Conservation (phyloP, 2,113 vertebrate species). For the Oplegnathus fasciatus region DNA sequence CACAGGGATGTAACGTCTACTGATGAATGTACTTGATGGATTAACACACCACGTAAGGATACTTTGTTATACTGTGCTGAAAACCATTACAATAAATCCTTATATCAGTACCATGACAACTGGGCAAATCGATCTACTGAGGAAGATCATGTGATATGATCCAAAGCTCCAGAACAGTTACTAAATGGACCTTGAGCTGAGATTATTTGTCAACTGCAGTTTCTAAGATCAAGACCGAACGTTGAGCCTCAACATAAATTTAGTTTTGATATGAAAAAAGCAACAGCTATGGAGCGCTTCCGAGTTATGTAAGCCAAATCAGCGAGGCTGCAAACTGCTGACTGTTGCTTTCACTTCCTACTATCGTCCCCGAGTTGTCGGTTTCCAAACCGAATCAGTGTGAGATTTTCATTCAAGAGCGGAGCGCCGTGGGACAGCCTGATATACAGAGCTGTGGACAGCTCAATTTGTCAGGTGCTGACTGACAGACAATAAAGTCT, state of each 20-base stretch:
- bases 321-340: constrained; percentile 30
- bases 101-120: neutral
- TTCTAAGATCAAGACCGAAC: neutral
- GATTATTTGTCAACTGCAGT: neutral
- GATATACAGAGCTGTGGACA: constrained; percentile 38
- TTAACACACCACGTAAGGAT: neutral
- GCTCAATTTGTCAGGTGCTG: constrained; percentile 50
- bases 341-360: constrained; percentile 24
- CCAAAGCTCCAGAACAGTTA: neutral
- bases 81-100: neutral
- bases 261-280: neutral
- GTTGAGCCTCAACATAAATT: neutral
- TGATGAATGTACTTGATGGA: no score
- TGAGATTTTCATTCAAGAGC: constrained; percentile 43
- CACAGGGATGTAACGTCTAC: no score
- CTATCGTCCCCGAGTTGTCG: constrained; percentile 14
- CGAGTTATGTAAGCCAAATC: neutral
- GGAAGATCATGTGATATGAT: neutral
- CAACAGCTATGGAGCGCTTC: neutral
- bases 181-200: neutral
- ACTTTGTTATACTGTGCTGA: neutral
- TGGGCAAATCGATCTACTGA: neutral
- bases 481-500: constrained; percentile 62
- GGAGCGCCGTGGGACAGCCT: neutral
- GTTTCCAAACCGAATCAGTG: constrained; percentile 35